These are phyloP conservation scores for Orthosia incerta DNA, from an alignment of 2,888 invertebrate genomes.

Conservation along the genomic window DNA sequence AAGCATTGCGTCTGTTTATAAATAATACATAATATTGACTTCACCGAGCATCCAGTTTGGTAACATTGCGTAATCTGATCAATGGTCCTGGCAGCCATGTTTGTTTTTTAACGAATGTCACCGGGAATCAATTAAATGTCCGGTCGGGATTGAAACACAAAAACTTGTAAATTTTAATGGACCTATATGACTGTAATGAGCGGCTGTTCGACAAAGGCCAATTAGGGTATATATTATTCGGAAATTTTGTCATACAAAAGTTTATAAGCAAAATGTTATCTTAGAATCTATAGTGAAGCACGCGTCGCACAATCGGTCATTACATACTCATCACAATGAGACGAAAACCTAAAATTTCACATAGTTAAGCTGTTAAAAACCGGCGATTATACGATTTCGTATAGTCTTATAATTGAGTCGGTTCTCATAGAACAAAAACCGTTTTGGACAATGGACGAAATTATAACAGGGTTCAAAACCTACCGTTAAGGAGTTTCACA, in stretches of 20 bases:
- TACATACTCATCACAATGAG: slow-evolving; percentile 85
- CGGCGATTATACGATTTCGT: slow-evolving; percentile 89
- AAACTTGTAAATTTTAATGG: slow-evolving; percentile 76
- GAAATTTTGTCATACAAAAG: slow-evolving; percentile 56
- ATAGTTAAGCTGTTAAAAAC: slow-evolving; percentile 90
- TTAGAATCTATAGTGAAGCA: slow-evolving; percentile 46
- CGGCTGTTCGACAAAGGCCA: slow-evolving; percentile 72
- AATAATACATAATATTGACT: slow-evolving; percentile 85
- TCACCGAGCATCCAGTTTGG: slow-evolving; percentile 86
- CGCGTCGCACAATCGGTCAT: slow-evolving; percentile 66
- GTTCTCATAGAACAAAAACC: slow-evolving; percentile 90
- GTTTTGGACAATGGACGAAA: slow-evolving; percentile 89
- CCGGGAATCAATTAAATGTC: slow-evolving; percentile 86
- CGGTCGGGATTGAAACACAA: slow-evolving; percentile 76
- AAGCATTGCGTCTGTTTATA: slow-evolving; percentile 69
- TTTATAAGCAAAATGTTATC: slow-evolving; percentile 17
- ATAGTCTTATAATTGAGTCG: slow-evolving; percentile 86
- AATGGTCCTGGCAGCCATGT: slow-evolving; percentile 85
- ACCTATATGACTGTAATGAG: slow-evolving; percentile 75
- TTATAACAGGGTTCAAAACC: slow-evolving; percentile 87
- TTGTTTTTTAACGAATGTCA: slow-evolving; percentile 78
- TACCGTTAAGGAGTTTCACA: slow-evolving; percentile 87
- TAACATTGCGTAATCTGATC: slow-evolving; percentile 89
- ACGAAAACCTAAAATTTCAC: slow-evolving; percentile 86
- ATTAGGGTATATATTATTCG: slow-evolving; percentile 51